Base-by-base conservation (phyloP, 2,888 invertebrate species). In the Calephelis perditalis region DNA sequence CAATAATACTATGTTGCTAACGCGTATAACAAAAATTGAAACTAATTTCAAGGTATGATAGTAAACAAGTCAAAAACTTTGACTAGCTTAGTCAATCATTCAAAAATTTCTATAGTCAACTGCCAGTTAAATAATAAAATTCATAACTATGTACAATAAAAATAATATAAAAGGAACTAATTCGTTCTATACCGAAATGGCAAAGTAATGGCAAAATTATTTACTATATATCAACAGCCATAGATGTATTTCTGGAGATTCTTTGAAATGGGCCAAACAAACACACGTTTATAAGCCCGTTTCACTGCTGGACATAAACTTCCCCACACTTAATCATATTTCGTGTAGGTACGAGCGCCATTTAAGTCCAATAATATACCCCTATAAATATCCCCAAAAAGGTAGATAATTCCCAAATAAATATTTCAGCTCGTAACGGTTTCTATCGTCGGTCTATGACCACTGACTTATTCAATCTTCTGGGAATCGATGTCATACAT, bases 151-250 rank as follows among this genome's bases (percentile, higher is more conserved):
- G 85, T 87, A 89, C 86, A 85, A 78, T 79, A 73, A 84, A 86
- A 83, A 81, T 76, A 77, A 78, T 66, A 70, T 68, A 74, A 82
- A 82, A 89, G 89, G 89, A 90, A 90, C 89, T 89, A 83, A 86
- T 81, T 84, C 82, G 79, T 79, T 85, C 78, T 86, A 86, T 79
- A 86, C 86, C 86, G 78, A 86, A 86, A 88, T 90, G 89, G 89
- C 89, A 89, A 89, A 84, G 79, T 85, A 84, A 88, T 89, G 89
- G 89, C 89, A 89, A 86, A 83, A 70, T 82, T 77, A 78, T 81
- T 79, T 79, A 77, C 73, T 75, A 80, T 80, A 81, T 75, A 71
- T 78, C 69, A 79, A 81, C 82, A 84, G 82, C 84, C 84, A 79
- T 81, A 82, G 72, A 74, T 75, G 74, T 75, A 73, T 73, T 73